Evolutionary conservation across 2,888 invertebrate species (phyloP).

Genomic region (Bembecia ichneumoniformis): DNA sequence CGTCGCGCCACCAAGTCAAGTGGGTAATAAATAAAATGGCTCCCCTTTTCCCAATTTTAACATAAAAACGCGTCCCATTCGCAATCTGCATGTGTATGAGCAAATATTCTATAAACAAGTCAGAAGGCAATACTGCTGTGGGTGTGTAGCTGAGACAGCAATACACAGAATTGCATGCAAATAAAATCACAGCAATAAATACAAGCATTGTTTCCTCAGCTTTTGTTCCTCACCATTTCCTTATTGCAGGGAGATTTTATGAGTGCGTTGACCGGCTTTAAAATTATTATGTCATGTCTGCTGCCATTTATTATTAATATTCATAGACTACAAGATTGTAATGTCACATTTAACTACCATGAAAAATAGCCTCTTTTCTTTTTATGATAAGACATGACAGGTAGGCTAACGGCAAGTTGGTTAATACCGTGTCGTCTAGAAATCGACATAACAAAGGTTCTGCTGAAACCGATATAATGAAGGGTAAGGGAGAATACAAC

Average conservation of each 20-base stretch:
- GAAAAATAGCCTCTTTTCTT: no score
- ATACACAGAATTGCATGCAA: slow-evolving; percentile 68
- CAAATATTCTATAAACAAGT: slow-evolving; percentile 70
- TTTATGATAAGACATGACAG: no score
- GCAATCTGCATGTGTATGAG: slow-evolving; percentile 73
- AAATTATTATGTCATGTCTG: neutral
- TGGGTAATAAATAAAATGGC: slow-evolving; percentile 68
- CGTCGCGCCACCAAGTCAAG: slow-evolving; percentile 55
- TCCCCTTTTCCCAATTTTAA: slow-evolving; percentile 63
- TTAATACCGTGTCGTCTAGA: no score
- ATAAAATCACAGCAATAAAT: slow-evolving; percentile 67
- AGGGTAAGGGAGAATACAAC: no score
- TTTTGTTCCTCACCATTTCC: slow-evolving; percentile 38
- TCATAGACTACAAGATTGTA: no score
- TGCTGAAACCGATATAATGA: no score
- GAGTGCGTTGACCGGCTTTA: slow-evolving; percentile 32
- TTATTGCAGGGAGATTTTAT: slow-evolving; percentile 34
- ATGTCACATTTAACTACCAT: no score
- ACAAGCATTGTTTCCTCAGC: slow-evolving; percentile 37
- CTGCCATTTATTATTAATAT: no score
- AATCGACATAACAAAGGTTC: no score
- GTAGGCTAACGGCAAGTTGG: no score
- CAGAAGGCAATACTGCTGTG: slow-evolving; percentile 30
- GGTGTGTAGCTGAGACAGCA: slow-evolving; percentile 44
- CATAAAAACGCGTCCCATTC: slow-evolving; percentile 70